Conservation (phyloP, 2,888 invertebrate species). For the Prosapia bicincta region DNA sequence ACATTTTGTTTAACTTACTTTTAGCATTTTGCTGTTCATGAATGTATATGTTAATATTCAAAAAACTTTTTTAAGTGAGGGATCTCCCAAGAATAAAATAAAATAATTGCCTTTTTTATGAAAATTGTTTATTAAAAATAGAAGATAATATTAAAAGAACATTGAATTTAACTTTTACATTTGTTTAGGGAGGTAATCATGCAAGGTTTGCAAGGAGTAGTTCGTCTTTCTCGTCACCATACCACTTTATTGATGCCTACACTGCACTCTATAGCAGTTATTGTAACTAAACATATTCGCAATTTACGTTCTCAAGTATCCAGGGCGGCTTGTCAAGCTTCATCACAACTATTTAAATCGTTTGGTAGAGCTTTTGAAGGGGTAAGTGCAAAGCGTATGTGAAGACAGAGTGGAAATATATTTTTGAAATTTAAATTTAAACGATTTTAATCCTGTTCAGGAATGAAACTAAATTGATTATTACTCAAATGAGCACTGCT, state of each 20-base stretch:
- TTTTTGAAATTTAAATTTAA: too few relatives aligned
- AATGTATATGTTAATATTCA: too few relatives aligned
- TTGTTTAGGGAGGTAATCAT: conserved; percentile 66
- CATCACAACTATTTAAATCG: conserved; percentile 73
- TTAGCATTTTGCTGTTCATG: too few relatives aligned
- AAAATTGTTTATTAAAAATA: too few relatives aligned
- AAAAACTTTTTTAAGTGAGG: too few relatives aligned
- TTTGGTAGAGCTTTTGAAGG: conserved; percentile 56
- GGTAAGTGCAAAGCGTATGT: too few relatives aligned
- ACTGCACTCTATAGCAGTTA: conserved; percentile 62
- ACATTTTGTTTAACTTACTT: too few relatives aligned
- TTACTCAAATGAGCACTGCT: too few relatives aligned
- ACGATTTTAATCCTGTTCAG: too few relatives aligned
- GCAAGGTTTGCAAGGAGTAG: conserved; percentile 65
- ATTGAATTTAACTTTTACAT: background rate
- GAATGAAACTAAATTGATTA: too few relatives aligned
- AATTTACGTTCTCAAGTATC: conserved; percentile 87
- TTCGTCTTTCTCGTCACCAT: conserved; percentile 64
- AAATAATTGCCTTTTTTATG: too few relatives aligned
- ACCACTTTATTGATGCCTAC: conserved; percentile 60
- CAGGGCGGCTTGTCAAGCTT: conserved; percentile 77
- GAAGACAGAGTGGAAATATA: too few relatives aligned
- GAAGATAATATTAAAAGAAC: background rate
- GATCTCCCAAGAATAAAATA: background rate
- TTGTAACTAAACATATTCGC: conserved; percentile 72